Percentiles rank a stretch among this genome's conserved stretches.
Evolutionary conservation across 2,797 vertebrate species (phyloP).

Genomic region (Catamblyrhynchus diadema): DNA sequence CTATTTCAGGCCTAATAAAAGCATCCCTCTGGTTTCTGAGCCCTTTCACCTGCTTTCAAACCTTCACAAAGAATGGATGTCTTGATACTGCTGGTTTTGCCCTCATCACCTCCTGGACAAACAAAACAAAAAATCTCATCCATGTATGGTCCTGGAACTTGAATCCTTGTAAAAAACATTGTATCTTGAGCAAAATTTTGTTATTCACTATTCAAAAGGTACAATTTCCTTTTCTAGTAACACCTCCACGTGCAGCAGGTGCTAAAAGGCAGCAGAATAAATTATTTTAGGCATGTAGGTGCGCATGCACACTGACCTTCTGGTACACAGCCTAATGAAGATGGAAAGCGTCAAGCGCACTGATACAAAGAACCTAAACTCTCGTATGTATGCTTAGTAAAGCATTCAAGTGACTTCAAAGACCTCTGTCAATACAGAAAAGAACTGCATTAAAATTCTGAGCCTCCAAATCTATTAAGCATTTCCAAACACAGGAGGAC

Average conservation of each 20-base stretch:
- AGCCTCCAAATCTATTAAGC: background rate
- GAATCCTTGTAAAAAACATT: background rate
- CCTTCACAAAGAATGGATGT: background rate
- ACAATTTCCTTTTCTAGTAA: background rate
- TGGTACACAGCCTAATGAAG: background rate
- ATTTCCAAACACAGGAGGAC: background rate
- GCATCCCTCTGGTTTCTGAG: background rate
- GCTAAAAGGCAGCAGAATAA: conserved; percentile 1
- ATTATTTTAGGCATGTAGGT: background rate
- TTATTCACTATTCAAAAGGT: background rate
- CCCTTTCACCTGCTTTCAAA: background rate
- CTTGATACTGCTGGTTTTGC: background rate
- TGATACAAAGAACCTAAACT: background rate
- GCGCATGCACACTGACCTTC: background rate
- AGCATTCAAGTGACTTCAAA: conserved; percentile 17
- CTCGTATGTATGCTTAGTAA: background rate
- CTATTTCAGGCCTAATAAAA: background rate
- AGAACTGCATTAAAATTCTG: conserved; percentile 5
- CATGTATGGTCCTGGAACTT: background rate
- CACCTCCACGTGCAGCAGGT: background rate
- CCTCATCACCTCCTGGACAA: background rate
- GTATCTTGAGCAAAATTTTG: background rate
- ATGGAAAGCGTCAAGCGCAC: background rate
- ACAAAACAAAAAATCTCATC: background rate
- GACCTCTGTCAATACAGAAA: background rate